Evolutionary conservation across 2,113 vertebrate genomes (phyloP).

Genomic region (Mola mola): DNA sequence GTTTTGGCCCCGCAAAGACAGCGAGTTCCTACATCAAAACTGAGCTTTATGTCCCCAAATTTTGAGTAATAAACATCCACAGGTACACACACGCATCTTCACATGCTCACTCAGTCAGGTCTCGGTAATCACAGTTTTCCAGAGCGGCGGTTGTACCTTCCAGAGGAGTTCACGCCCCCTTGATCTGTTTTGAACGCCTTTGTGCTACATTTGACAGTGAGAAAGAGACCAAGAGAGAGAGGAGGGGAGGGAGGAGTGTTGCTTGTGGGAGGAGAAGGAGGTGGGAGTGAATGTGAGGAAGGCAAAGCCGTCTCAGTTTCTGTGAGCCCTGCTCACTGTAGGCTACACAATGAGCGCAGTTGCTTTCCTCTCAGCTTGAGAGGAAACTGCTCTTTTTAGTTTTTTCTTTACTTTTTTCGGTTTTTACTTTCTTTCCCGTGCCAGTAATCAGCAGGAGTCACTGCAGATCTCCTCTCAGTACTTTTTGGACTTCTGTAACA

Average conservation of each 20-base stretch:
- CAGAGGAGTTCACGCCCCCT: conserved; percentile 85
- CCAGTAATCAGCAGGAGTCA: conserved; percentile 49
- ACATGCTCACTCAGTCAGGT: conserved; percentile 54
- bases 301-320: conserved; percentile 74
- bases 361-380: conserved; percentile 70
- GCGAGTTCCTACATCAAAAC: not conserved
- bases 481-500: conserved; percentile 12
- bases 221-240: conserved; percentile 51
- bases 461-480: conserved; percentile 21
- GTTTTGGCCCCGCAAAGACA: no score
- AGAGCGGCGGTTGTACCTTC: conserved; percentile 83
- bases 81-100: conserved; percentile 5
- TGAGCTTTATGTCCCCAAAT: not conserved
- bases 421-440: conserved; percentile 13
- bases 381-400: conserved; percentile 49
- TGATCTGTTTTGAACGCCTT: conserved; percentile 84
- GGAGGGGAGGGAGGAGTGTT: conserved; percentile 68
- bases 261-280: conserved; percentile 79
- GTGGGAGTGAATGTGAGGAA: conserved; percentile 69
- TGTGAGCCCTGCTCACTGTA: conserved; percentile 71
- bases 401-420: conserved; percentile 23
- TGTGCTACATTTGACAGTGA: conserved; percentile 72
- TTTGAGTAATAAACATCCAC: conserved; percentile 10
- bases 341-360: conserved; percentile 77
- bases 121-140: conserved; percentile 79